Evolutionary conservation across 1,140 invertebrate genomes (phyloP).

Genomic region (Trichonephila inaurata): DNA sequence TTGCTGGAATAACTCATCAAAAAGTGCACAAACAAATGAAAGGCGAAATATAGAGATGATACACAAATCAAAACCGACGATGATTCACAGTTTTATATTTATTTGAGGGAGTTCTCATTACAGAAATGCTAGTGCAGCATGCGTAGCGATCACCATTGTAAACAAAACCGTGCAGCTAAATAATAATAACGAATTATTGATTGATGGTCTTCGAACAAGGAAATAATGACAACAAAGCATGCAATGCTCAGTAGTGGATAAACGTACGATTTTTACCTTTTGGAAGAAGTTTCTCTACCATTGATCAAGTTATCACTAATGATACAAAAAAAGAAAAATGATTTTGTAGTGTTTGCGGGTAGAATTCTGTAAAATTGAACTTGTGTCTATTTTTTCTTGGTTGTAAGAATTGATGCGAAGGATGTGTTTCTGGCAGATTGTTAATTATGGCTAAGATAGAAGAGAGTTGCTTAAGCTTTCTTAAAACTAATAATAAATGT

Average conservation of each 20-base stretch:
- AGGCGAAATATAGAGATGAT: no score
- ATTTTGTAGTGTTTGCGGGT: background rate
- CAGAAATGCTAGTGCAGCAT: no score
- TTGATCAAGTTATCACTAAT: background rate
- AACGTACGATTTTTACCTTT: background rate
- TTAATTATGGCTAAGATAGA: background rate
- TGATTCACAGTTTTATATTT: no score
- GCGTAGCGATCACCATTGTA: no score
- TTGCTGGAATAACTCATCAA: no score
- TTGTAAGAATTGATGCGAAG: background rate
- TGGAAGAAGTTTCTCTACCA: background rate
- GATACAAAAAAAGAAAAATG: constrained; percentile 15
- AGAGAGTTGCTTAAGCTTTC: background rate
- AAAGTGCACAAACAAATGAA: no score
- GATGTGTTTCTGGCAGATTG: background rate
- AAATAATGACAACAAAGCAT: constrained; percentile 26
- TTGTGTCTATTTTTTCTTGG: background rate
- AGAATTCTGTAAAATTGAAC: background rate
- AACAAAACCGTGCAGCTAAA: background rate
- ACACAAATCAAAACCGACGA: no score
- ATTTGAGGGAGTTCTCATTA: no score
- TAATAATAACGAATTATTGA: constrained; percentile 34
- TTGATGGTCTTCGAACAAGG: background rate
- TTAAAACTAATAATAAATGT: background rate
- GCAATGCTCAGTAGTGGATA: background rate